Evolutionary conservation across 2,797 vertebrate species (phyloP).

Genomic region (Brachyalestes nurse): DNA sequence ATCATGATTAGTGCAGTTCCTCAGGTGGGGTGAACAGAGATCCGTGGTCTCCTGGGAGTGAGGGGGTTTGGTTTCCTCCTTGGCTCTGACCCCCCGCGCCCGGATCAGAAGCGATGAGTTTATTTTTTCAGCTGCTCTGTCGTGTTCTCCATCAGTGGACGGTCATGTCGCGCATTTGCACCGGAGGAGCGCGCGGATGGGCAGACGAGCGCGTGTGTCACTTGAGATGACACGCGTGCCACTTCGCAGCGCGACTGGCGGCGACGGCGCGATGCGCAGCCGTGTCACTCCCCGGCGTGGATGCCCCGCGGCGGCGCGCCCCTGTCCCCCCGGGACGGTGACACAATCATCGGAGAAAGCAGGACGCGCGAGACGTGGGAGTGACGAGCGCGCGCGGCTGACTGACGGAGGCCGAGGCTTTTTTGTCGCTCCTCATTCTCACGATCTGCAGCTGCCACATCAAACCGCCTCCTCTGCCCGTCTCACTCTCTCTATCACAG

Average conservation of each 20-base stretch:
- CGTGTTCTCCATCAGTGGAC: slow-evolving; percentile 76
- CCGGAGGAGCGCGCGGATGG: slow-evolving; percentile 69
- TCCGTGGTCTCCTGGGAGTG: not conserved
- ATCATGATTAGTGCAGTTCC: no score
- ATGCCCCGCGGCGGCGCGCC: slow-evolving; percentile 67
- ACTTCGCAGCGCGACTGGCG: slow-evolving; percentile 78
- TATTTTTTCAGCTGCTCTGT: slow-evolving; percentile 70
- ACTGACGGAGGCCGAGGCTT: slow-evolving; percentile 65
- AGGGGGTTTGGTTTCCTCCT: slow-evolving; percentile 51
- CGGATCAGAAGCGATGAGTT: slow-evolving; percentile 77
- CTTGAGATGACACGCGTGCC: slow-evolving; percentile 79
- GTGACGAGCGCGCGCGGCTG: slow-evolving; percentile 71
- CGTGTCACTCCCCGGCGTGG: slow-evolving; percentile 73
- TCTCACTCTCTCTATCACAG: slow-evolving; percentile 59
- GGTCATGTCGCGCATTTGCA: slow-evolving; percentile 79
- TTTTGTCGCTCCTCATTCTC: slow-evolving; percentile 80
- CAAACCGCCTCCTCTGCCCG: slow-evolving; percentile 69
- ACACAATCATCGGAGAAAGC: slow-evolving; percentile 62
- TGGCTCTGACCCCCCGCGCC: slow-evolving; percentile 63
- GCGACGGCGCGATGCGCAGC: slow-evolving; percentile 75
- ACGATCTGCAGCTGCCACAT: slow-evolving; percentile 85
- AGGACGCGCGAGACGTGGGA: slow-evolving; percentile 60
- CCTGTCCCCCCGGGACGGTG: slow-evolving; percentile 39
- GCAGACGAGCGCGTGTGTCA: slow-evolving; percentile 80
- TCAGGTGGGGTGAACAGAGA: no score